A percentile compares a stretch with the other conserved stretches of the same genome.
These are phyloP conservation scores for Esperia sulphurella DNA, from an alignment of 2,888 invertebrate species.

Conservation along the genomic window DNA sequence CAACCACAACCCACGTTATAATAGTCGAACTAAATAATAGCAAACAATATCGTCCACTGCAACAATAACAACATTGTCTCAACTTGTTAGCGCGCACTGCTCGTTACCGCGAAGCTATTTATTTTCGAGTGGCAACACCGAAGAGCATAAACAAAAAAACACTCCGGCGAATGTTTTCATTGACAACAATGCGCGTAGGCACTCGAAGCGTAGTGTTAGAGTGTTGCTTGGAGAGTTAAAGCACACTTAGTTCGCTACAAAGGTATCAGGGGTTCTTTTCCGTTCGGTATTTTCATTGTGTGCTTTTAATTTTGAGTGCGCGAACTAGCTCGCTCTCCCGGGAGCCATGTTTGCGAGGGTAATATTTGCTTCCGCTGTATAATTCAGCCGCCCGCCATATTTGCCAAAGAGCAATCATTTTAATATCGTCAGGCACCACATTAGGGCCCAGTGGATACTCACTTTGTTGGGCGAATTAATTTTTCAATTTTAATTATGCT, in stretches of 20 bases:
- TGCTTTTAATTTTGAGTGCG: slow-evolving; percentile 83
- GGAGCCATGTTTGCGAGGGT: slow-evolving; percentile 78
- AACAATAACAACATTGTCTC: slow-evolving; percentile 65
- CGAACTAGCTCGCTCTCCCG: slow-evolving; percentile 80
- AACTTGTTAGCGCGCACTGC: slow-evolving; percentile 72
- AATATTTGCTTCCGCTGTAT: slow-evolving; percentile 82
- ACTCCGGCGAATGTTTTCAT: slow-evolving; percentile 74
- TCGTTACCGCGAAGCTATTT: slow-evolving; percentile 70
- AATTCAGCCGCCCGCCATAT: slow-evolving; percentile 82
- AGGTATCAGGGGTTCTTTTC: slow-evolving; percentile 68
- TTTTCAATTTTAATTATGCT: slow-evolving; percentile 59
- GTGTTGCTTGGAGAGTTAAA: slow-evolving; percentile 56
- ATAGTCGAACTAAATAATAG: slow-evolving; percentile 42
- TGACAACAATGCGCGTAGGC: slow-evolving; percentile 68
- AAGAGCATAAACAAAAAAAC: slow-evolving; percentile 78
- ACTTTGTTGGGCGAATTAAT: slow-evolving; percentile 65
- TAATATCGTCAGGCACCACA: slow-evolving; percentile 80
- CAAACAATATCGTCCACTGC: slow-evolving; percentile 55
- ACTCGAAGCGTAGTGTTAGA: slow-evolving; percentile 63
- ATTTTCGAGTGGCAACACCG: slow-evolving; percentile 76
- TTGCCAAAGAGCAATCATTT: slow-evolving; percentile 83
- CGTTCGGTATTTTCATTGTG: slow-evolving; percentile 80
- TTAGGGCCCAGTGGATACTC: slow-evolving; percentile 69
- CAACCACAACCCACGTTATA: not conserved
- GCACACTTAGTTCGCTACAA: slow-evolving; percentile 74